These are phyloP conservation scores for Leptodactylus fallax DNA, from an alignment of 2,797 vertebrate genomes.

Conservation along the genomic window DNA sequence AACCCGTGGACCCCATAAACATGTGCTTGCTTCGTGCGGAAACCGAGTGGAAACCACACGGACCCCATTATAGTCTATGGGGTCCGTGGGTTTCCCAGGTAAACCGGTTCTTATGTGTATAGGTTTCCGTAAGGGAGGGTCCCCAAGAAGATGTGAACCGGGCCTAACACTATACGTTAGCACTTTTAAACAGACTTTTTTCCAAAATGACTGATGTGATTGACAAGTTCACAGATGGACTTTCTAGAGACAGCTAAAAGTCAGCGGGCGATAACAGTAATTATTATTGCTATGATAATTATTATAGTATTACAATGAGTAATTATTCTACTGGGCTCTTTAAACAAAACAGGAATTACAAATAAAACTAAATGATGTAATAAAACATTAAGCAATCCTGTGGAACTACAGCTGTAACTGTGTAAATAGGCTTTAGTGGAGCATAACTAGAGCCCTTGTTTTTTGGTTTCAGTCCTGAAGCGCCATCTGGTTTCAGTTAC, in stretches of 20 bases:
- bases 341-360: constrained; percentile 14
- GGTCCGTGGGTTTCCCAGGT: no score
- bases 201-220: not conserved
- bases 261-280: constrained; percentile 16
- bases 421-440: constrained; percentile 6
- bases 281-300: constrained; percentile 29
- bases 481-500: not conserved
- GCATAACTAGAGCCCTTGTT: not conserved
- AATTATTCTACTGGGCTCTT: constrained; percentile 17
- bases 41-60: no score
- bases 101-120: no score
- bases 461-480: not conserved
- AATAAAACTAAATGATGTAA: constrained; percentile 10
- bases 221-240: constrained; percentile 11
- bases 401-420: not conserved
- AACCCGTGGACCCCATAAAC: no score
- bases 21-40: no score
- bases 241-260: not conserved
- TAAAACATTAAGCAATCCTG: not conserved
- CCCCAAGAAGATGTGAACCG: no score
- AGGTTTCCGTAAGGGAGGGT: no score
- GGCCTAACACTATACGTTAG: not conserved
- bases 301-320: constrained; percentile 12
- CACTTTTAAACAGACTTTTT: not conserved
- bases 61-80: no score